Evolutionary conservation across 2,888 invertebrate genomes (phyloP).

Genomic region (Chesias legatella): DNA sequence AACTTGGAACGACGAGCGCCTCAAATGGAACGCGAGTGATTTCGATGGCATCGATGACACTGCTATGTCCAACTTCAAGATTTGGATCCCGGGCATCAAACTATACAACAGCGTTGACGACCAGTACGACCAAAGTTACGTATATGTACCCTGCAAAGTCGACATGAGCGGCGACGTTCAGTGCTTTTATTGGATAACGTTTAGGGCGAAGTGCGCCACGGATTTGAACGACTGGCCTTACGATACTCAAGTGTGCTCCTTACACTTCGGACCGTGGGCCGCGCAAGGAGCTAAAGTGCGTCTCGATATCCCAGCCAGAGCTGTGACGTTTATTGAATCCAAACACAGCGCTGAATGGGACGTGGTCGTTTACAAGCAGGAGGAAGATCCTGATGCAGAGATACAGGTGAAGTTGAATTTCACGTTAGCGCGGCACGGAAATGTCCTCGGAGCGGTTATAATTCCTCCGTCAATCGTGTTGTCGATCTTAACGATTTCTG

Average conservation of each 20-base stretch:
- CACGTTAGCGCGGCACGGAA: slow-evolving; percentile 23
- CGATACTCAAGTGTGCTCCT: slow-evolving; percentile 31
- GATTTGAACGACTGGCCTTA: slow-evolving; percentile 36
- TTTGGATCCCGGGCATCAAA: slow-evolving; percentile 38
- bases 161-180: slow-evolving; percentile 10
- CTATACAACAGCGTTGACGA: slow-evolving; percentile 31
- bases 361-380: slow-evolving; percentile 21
- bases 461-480: slow-evolving; percentile 26
- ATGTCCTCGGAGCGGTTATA: slow-evolving; percentile 22
- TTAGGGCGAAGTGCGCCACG: slow-evolving; percentile 17
- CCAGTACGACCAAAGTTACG: background rate
- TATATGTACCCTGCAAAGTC: slow-evolving; percentile 17
- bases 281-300: slow-evolving; percentile 6
- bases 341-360: slow-evolving; percentile 36
- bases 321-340: slow-evolving; percentile 14
- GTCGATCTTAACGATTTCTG: slow-evolving; percentile 21
- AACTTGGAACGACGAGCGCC: background rate
- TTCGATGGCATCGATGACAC: slow-evolving; percentile 31
- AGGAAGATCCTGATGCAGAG: slow-evolving; percentile 5
- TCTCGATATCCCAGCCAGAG: slow-evolving; percentile 15
- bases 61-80: background rate
- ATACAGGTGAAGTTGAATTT: slow-evolving; percentile 21
- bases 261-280: slow-evolving; percentile 26
- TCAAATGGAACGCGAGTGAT: slow-evolving; percentile 9
- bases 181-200: slow-evolving; percentile 7